Percentiles rank a stretch among this genome's conserved stretches.
phyloP scores from a whole-genome alignment of 2,113 vertebrate species.

The Furnarius figulus region DNA sequence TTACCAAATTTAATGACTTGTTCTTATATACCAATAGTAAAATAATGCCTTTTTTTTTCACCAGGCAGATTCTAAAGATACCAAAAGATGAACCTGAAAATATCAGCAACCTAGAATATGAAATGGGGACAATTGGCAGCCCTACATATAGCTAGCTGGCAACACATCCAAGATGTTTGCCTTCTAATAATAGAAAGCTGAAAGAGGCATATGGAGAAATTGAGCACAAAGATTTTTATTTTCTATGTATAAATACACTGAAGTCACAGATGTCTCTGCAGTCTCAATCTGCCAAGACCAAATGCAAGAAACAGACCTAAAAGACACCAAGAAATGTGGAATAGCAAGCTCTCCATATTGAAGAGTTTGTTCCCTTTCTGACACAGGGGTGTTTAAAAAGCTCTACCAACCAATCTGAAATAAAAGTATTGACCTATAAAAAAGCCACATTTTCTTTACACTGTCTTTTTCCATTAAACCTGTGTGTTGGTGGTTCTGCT shows the following conservation, averaged over 20 bases:
- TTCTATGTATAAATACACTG: conserved; percentile 29
- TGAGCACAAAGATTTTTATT: conserved; percentile 37
- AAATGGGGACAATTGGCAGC: conserved; percentile 34
- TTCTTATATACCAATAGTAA: conserved; percentile 1
- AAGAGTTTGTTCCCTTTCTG: background rate
- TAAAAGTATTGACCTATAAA: background rate
- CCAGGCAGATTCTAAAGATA: conserved; percentile 37
- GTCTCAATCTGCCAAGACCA: conserved; percentile 43
- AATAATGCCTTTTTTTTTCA: background rate
- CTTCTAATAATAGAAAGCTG: conserved; percentile 64
- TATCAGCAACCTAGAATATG: conserved; percentile 11
- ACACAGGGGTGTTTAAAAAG: background rate
- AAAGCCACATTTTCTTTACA: background rate
- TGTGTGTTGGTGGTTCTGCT: background rate
- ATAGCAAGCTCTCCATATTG: background rate
- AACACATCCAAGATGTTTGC: conserved; percentile 43
- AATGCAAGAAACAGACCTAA: conserved; percentile 33
- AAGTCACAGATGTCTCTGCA: conserved; percentile 48
- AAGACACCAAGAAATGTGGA: background rate
- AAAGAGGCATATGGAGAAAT: conserved; percentile 51
- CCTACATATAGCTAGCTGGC: conserved; percentile 23
- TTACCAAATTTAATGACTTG: conserved; percentile 21
- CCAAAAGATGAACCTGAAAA: conserved; percentile 44
- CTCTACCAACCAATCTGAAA: background rate
- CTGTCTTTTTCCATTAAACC: background rate